These are phyloP conservation scores for Pygoscelis antarcticus DNA, from an alignment of 2,113 vertebrate species.

Conservation along the genomic window DNA sequence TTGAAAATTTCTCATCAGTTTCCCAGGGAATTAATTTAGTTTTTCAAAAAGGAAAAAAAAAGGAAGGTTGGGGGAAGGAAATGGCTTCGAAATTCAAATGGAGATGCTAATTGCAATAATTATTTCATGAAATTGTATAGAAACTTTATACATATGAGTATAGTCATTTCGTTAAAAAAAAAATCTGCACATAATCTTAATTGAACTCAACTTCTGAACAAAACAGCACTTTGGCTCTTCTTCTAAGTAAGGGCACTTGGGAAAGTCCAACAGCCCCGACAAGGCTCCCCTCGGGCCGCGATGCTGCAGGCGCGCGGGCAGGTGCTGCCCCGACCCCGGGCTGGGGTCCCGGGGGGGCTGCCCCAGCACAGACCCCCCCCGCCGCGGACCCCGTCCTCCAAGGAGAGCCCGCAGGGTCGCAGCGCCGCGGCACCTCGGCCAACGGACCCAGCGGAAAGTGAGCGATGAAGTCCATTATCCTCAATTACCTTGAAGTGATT, in stretches of 20 bases:
- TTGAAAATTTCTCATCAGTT: constrained; percentile 76
- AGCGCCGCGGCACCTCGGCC: not conserved
- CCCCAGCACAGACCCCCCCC: not conserved
- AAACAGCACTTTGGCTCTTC: not conserved
- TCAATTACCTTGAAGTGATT: not conserved
- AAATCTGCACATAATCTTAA: constrained; percentile 16
- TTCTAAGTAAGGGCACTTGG: not conserved
- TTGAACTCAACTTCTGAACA: constrained; percentile 34
- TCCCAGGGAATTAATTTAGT: constrained; percentile 79
- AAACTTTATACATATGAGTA: constrained; percentile 65
- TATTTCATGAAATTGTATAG: constrained; percentile 74
- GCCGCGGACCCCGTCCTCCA: not conserved
- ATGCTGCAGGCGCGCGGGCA: not conserved
- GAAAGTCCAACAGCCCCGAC: no score
- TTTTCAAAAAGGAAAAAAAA: constrained; percentile 61
- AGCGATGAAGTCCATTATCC: not conserved
- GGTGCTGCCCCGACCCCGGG: not conserved
- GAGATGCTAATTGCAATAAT: constrained; percentile 79
- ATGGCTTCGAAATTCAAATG: constrained; percentile 74
- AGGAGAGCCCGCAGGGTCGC: not conserved
- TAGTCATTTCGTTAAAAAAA: constrained; percentile 53
- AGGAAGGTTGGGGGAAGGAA: not conserved
- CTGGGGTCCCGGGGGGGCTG: not conserved
- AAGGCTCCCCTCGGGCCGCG: not conserved
- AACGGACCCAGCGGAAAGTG: not conserved